These are phyloP conservation scores for Poecilia picta DNA, from an alignment of 2,797 vertebrate species.

Conservation along the genomic window DNA sequence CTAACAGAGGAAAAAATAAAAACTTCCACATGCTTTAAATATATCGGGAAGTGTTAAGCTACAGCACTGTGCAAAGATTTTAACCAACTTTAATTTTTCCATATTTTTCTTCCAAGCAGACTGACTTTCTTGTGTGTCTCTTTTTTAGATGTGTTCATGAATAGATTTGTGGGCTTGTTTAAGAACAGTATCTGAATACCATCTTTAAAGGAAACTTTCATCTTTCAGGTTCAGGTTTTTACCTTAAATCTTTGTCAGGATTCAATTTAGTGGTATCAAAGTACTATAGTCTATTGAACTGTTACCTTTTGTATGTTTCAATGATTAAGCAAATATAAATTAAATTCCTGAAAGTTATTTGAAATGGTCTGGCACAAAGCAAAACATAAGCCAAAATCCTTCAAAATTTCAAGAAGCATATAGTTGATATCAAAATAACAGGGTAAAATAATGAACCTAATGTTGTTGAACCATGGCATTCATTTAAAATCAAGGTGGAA, in stretches of 20 bases:
- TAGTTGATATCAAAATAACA: not conserved
- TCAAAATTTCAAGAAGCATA: not conserved
- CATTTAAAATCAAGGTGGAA: not conserved
- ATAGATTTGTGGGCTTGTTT: not conserved
- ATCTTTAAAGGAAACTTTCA: not conserved
- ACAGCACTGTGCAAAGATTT: not conserved
- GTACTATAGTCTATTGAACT: not conserved
- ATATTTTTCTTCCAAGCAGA: not conserved
- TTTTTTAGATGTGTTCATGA: not conserved
- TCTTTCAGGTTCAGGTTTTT: not conserved
- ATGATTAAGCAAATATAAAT: not conserved
- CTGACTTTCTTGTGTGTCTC: not conserved
- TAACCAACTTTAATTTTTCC: not conserved
- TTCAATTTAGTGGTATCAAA: not conserved
- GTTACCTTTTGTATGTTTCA: not conserved
- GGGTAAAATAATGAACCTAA: not conserved
- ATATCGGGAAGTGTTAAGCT: not conserved
- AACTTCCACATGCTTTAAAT: slow-evolving; percentile 11
- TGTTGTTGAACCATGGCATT: not conserved
- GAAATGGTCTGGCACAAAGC: not conserved
- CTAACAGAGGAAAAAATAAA: slow-evolving; percentile 23
- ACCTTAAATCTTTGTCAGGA: not conserved
- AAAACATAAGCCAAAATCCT: not conserved
- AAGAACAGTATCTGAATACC: not conserved
- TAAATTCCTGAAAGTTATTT: not conserved